Evolutionary conservation across 2,888 invertebrate genomes (phyloP).

Genomic region (Nezara viridula): DNA sequence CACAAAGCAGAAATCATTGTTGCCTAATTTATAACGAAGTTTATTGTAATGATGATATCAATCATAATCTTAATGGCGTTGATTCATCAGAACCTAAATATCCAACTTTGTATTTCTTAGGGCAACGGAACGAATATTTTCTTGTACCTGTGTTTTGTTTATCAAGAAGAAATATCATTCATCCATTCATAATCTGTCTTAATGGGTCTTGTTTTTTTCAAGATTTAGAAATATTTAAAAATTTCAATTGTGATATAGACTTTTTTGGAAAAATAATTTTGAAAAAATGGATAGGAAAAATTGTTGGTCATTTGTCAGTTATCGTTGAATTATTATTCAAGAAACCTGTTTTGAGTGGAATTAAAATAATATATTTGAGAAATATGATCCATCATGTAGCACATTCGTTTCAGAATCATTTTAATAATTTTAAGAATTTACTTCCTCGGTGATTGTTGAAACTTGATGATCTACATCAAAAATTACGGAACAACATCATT

Average conservation of each 20-base stretch:
- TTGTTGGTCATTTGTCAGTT: neutral
- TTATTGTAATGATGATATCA: neutral
- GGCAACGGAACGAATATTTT: neutral
- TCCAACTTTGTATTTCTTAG: neutral
- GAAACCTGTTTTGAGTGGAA: neutral
- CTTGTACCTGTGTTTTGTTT: neutral
- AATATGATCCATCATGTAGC: neutral
- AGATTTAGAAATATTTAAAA: neutral
- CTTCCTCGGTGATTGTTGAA: neutral
- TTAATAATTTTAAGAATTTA: neutral
- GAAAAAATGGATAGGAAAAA: neutral
- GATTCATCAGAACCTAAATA: neutral
- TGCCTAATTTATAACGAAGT: slow-evolving; percentile 29
- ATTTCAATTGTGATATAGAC: neutral
- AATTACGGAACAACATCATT: neutral
- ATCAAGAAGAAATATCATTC: slow-evolving; percentile 13
- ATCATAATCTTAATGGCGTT: neutral
- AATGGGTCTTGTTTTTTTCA: slow-evolving; percentile 54
- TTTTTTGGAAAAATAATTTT: neutral
- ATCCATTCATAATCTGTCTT: slow-evolving; percentile 33
- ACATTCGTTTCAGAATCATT: neutral
- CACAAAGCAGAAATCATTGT: neutral
- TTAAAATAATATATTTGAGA: neutral
- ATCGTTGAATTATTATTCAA: neutral
- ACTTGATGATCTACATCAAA: neutral